Percentiles rank a stretch among this genome's conserved stretches.
phyloP scores from a whole-genome alignment of 2,797 vertebrate genomes.

The Lepus oiostolus region DNA sequence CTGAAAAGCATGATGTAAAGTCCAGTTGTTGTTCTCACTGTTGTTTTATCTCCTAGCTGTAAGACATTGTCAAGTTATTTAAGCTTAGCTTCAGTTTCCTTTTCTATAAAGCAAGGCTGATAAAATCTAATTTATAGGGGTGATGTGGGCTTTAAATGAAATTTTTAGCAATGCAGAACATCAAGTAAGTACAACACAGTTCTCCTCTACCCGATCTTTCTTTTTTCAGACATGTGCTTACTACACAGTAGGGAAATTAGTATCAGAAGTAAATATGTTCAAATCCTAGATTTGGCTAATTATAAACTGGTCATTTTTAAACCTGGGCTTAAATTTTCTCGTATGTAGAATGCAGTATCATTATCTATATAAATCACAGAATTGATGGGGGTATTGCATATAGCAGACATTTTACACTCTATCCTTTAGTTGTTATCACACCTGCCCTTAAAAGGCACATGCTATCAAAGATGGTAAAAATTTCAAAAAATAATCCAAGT shows the following conservation, averaged over 20 bases:
- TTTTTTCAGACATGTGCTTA: neutral
- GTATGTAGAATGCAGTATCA: neutral
- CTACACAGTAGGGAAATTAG: neutral
- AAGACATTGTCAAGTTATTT: neutral
- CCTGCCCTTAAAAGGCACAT: neutral
- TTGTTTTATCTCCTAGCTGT: neutral
- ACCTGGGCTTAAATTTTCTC: neutral
- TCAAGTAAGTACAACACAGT: neutral
- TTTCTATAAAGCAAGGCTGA: neutral
- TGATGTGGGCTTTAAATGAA: neutral
- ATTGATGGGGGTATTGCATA: neutral
- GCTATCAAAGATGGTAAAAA: neutral
- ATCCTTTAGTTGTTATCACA: neutral
- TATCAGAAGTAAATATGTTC: neutral
- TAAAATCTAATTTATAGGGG: neutral
- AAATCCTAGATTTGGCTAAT: neutral
- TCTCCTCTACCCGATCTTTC: neutral
- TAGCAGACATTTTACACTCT: neutral
- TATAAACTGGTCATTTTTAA: neutral
- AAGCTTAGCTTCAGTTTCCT: conserved; percentile 20
- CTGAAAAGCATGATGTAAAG: neutral
- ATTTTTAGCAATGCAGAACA: neutral
- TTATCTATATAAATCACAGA: neutral
- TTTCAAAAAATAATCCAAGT: neutral
- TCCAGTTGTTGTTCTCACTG: neutral